phyloP scores from a whole-genome alignment of 2,888 invertebrate species.

The Cheilosia vernalis region DNA sequence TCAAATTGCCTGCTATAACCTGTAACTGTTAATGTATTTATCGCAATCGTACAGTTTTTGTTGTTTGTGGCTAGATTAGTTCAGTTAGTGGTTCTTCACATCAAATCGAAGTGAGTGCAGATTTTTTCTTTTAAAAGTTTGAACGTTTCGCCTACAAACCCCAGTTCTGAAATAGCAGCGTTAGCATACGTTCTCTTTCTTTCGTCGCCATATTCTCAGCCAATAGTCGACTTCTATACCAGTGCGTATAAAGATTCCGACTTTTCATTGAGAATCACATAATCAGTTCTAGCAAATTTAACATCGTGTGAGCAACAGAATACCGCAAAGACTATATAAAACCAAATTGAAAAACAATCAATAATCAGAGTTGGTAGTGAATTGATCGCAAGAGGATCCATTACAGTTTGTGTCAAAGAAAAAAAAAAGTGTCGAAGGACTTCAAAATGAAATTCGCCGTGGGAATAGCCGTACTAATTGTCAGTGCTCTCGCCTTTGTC shows the following conservation, averaged over 20 bases:
- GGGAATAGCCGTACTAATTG: slow-evolving; percentile 40
- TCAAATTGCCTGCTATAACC: neutral
- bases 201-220: slow-evolving; percentile 49
- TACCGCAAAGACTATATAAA: slow-evolving; percentile 33
- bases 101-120: slow-evolving; percentile 17
- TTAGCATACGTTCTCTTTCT: slow-evolving; percentile 62
- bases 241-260: slow-evolving; percentile 94
- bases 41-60: slow-evolving; percentile 16
- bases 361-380: slow-evolving; percentile 47
- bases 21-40: slow-evolving; percentile 29
- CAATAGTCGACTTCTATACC: slow-evolving; percentile 91
- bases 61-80: slow-evolving; percentile 24
- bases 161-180: slow-evolving; percentile 66
- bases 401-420: neutral
- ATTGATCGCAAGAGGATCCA: slow-evolving; percentile 28
- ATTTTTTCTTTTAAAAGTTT: slow-evolving; percentile 67
- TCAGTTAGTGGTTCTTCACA: neutral
- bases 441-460: slow-evolving; percentile 53
- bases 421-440: slow-evolving; percentile 22
- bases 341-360: slow-evolving; percentile 41
- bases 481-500: slow-evolving; percentile 29
- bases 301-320: slow-evolving; percentile 7
- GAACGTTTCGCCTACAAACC: slow-evolving; percentile 25
- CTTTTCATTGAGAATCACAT: slow-evolving; percentile 83
- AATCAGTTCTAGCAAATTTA: slow-evolving; percentile 77